Base-by-base conservation (phyloP, 2,797 vertebrate species). In the Lepidocolaptes lacrymiger region DNA sequence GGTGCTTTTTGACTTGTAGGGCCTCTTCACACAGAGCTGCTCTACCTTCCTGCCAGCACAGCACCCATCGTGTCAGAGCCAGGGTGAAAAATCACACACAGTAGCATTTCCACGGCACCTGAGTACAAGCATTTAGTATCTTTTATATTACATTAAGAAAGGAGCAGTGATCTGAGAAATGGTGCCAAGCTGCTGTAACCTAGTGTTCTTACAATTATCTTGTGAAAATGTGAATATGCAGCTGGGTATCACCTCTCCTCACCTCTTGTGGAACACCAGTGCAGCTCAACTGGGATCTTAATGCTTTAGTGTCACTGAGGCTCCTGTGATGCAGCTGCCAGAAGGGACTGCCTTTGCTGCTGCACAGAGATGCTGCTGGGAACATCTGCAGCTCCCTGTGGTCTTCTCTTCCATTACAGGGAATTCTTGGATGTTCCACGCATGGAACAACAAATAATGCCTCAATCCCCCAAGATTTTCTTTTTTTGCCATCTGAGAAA, bases 371-470 rank as follows among this genome's bases (percentile, higher is more conserved):
- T 68, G 74, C 67, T 76, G 56, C 68, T 48, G 78, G 23, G 46
- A 81, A 56, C 75, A 85, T 62, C 78, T 94, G 86, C 64, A 80
- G 64, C 73, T 96, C 86, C 75, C 78, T 3, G 0, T 16, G 41
- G 30, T 41, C 52, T 76, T 20, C 52, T 58, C 41, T 89, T 69
- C 63, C 44, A 44, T 72, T 64, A 26, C 30, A 71, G 68, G 39
- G 41, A 68, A 61, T 67, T 72, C 63, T 91, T 8, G 4, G 43
- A 64, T 83, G 78, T 92, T 93, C 37, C 75, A 88, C 72, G 44
- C 82, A 51, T 26, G 34, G 68, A 91, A 63, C 36, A 75, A 43
- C 49, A 89, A 58, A 67, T 43, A 80, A 44, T 10, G 24, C 49
- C 75, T 91, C 27, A 17, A 44, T 74, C 46, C 37, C 61, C n/a